Evolutionary conservation across 2,797 vertebrate species (phyloP), one percentile per base, ranked within the genome.

Genomic region (Eremophila alpestris): DNA sequence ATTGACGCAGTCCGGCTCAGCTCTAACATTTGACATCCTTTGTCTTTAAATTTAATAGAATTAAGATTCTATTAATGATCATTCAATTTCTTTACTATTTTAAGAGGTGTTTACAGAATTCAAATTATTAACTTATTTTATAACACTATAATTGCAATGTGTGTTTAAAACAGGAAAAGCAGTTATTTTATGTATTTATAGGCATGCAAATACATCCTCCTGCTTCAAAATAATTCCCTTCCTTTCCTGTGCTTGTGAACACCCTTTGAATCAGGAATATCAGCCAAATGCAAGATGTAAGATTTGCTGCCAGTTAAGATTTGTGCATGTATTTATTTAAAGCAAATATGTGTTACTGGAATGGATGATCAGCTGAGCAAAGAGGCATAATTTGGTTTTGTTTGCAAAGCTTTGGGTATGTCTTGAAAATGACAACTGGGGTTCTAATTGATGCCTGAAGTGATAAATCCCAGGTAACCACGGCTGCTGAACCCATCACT

Each of bases 251-350:
- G 40, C 55, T 91, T 83, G 77, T 69, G 51, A 86, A 64, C 49
- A 78, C 76, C 54, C 69, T 91, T 90, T 83, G 90, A 90, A 78
- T n/a, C 58, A 65, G 62, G 58, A 94, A 68, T 68, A 69, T 49
- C 68, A 80, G 55, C 83, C 71, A 80, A 74, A 84, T 73, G 54
- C 19, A 84, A 65, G 40, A 84, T 43, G 20, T 19, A 34, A 70
- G 51, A 71, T 63, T 74, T 87, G 49, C 68, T 85, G 60, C 60
- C 73, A 71, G 64, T 91, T 88, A 74, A 90, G 65, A 68, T 64
- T 45, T 83, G 54, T 71, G 83, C 83, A 54, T 80, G 10, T 49
- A 64, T 83, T 80, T 90, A 78, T 78, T 77, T 87, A 64, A 87
- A 83, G 34, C 54, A 88, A 93, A 81, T 62, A 80, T 18, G 41